These are phyloP conservation scores for Harpagoxenus sublaevis DNA, from an alignment of 2,888 invertebrate genomes.

Conservation along the genomic window DNA sequence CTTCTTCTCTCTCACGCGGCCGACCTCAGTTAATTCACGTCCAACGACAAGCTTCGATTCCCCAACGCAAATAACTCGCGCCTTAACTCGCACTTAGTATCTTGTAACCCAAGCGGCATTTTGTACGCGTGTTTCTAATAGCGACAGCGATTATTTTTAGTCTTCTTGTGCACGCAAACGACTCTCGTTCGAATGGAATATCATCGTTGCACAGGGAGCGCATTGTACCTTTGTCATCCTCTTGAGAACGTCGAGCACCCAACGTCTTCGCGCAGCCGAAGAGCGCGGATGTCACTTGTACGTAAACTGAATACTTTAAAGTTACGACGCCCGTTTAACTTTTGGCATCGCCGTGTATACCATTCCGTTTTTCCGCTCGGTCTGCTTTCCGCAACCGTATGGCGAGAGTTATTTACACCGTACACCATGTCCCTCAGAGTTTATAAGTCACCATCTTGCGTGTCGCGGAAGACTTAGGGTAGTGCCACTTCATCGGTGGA, in stretches of 20 bases:
- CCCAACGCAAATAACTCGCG: slow-evolving; percentile 51
- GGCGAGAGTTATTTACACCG: slow-evolving; percentile 46
- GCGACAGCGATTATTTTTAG: slow-evolving; percentile 40
- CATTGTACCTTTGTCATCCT: slow-evolving; percentile 43
- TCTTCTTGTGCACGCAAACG: slow-evolving; percentile 24
- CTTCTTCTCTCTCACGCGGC: slow-evolving; percentile 50
- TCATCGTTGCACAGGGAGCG: slow-evolving; percentile 21
- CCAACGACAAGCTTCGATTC: slow-evolving; percentile 57
- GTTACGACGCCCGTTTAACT: slow-evolving; percentile 15
- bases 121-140: slow-evolving; percentile 40
- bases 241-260: slow-evolving; percentile 38
- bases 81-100: slow-evolving; percentile 46
- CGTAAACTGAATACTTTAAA: slow-evolving; percentile 17
- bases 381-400: slow-evolving; percentile 1
- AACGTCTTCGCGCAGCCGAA: slow-evolving; percentile 14
- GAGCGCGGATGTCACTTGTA: slow-evolving; percentile 20
- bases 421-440: not conserved
- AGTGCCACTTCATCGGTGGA: slow-evolving; percentile 58
- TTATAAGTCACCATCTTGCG: slow-evolving; percentile 44
- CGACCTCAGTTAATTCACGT: slow-evolving; percentile 54
- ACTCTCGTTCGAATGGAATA: slow-evolving; percentile 36
- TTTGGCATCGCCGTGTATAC: slow-evolving; percentile 15
- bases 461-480: slow-evolving; percentile 37
- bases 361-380: not conserved
- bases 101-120: slow-evolving; percentile 36